Evolutionary conservation across 2,888 invertebrate genomes (phyloP).

Genomic region (Cataglyphis livida): DNA sequence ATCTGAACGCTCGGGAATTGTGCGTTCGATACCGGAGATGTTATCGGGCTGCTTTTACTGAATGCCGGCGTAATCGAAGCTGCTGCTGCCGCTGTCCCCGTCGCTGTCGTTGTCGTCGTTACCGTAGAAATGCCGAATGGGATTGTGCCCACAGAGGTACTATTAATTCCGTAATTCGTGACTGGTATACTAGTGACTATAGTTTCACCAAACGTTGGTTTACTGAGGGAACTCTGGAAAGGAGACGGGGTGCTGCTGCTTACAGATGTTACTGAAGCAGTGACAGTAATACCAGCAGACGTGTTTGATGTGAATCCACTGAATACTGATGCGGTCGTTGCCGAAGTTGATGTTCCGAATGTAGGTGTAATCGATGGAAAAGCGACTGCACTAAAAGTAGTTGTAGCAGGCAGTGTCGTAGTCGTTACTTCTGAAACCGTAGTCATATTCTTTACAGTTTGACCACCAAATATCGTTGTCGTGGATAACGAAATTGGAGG

Average conservation of each 20-base stretch:
- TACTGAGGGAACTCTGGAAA: constrained; percentile 58
- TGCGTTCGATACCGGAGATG: constrained; percentile 50
- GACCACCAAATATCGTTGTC: constrained; percentile 56
- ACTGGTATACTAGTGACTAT: constrained; percentile 54
- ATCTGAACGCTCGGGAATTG: constrained; percentile 63
- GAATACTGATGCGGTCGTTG: constrained; percentile 59
- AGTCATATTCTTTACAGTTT: constrained; percentile 44
- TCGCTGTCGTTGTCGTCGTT: constrained; percentile 4
- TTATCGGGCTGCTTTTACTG: constrained; percentile 45
- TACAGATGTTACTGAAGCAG: constrained; percentile 19
- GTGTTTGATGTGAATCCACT: constrained; percentile 56
- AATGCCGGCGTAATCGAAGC: constrained; percentile 59
- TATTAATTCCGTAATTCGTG: constrained; percentile 42
- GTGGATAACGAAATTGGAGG: constrained; percentile 28
- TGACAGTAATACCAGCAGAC: not conserved
- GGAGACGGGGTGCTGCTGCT: constrained; percentile 52
- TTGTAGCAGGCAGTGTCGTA: constrained; percentile 38
- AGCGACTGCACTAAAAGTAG: constrained; percentile 47
- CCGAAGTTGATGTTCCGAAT: constrained; percentile 47
- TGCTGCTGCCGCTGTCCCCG: constrained; percentile 26
- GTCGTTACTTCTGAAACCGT: constrained; percentile 55
- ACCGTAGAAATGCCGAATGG: constrained; percentile 9
- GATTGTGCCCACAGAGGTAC: constrained; percentile 16
- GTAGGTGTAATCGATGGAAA: constrained; percentile 35
- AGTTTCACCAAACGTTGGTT: constrained; percentile 59